A percentile compares a stretch with the other conserved stretches of the same genome.
phyloP scores from a whole-genome alignment of 2,113 vertebrate genomes.

The Carassius auratus region DNA sequence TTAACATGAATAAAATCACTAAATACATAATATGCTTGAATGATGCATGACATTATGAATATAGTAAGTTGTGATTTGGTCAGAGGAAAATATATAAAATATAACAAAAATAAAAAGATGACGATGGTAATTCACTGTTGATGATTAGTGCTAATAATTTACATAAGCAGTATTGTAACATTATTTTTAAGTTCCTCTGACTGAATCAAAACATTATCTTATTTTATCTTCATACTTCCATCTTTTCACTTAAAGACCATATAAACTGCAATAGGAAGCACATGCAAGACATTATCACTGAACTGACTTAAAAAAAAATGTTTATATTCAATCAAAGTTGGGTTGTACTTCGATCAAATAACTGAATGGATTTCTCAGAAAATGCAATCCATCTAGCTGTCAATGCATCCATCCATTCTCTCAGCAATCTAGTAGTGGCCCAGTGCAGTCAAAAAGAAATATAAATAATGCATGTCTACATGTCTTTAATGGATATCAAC shows the following conservation, averaged over 20 bases:
- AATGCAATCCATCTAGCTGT: conserved; percentile 82
- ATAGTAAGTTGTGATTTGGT: too few species aligned
- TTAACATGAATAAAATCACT: background rate
- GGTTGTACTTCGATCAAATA: conserved; percentile 77
- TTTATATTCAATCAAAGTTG: conserved; percentile 67
- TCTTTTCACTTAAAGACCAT: background rate
- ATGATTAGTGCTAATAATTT: too few species aligned
- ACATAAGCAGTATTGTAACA: too few species aligned
- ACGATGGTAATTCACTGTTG: background rate
- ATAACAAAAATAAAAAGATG: background rate
- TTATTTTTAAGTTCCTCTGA: too few species aligned
- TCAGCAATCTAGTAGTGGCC: conserved; percentile 68
- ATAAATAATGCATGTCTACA: conserved; percentile 73
- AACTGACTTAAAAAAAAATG: conserved; percentile 46
- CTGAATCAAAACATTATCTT: background rate
- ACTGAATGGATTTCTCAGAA: conserved; percentile 73
- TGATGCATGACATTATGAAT: too few species aligned
- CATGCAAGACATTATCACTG: conserved; percentile 45
- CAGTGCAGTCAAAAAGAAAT: conserved; percentile 66
- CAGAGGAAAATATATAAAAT: background rate
- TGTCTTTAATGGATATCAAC: conserved; percentile 77
- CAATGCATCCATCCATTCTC: conserved; percentile 77
- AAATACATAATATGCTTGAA: background rate
- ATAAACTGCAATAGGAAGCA: background rate
- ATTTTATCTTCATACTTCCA: background rate